Conservation (phyloP, 1,140 invertebrate genomes). For the Mya arenaria region DNA sequence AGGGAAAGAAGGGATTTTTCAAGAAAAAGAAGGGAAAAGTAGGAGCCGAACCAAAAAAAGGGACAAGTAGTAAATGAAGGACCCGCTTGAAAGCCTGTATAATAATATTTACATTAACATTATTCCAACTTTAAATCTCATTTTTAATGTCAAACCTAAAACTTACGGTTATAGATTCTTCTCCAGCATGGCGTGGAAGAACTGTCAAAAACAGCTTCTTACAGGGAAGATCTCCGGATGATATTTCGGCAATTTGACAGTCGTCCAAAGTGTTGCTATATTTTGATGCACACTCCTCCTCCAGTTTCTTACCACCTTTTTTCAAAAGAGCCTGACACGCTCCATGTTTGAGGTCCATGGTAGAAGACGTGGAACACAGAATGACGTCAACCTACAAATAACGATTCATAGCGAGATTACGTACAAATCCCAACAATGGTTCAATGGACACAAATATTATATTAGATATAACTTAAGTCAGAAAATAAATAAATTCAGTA, state of each 20-base stretch:
- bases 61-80: not conserved
- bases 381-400: slow-evolving; percentile 34
- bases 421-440: not conserved
- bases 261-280: slow-evolving; percentile 20
- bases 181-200: not conserved
- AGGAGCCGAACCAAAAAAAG: too few relatives aligned
- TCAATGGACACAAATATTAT: not conserved
- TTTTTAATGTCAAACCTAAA: not conserved
- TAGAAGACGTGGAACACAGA: slow-evolving; percentile 25
- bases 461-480: not conserved
- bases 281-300: slow-evolving; percentile 26
- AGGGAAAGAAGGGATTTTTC: too few relatives aligned
- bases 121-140: not conserved
- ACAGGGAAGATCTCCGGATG: slow-evolving; percentile 7
- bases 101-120: not conserved
- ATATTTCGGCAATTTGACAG: slow-evolving; percentile 25
- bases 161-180: not conserved
- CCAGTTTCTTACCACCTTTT: slow-evolving; percentile 19
- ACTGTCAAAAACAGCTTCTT: slow-evolving; percentile 22
- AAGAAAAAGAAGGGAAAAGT: too few relatives aligned
- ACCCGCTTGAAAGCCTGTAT: not conserved
- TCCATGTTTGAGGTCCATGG: slow-evolving; percentile 30
- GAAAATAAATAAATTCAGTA: not conserved
- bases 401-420: not conserved
- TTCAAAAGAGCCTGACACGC: slow-evolving; percentile 28